A percentile compares a stretch with the other conserved stretches of the same genome.
phyloP scores from a whole-genome alignment of 2,888 invertebrate genomes.

The Poecilus cupreus region DNA sequence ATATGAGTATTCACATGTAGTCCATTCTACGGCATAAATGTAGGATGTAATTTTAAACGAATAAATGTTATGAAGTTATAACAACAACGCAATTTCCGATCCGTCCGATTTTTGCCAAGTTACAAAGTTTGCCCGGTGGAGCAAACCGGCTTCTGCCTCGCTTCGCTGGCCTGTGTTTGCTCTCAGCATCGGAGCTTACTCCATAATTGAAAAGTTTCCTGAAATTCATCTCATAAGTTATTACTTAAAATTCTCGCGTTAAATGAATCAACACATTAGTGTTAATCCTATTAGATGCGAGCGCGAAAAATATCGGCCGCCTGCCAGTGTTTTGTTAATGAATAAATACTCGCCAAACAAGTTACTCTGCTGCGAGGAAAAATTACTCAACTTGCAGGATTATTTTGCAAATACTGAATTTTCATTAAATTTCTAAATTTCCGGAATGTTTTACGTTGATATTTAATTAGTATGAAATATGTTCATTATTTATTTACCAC shows the following conservation, averaged over 20 bases:
- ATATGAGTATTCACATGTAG: too few species aligned
- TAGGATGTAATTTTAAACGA: too few species aligned
- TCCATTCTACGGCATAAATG: too few species aligned
- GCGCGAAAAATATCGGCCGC: conserved; percentile 16
- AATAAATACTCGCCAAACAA: conserved; percentile 49
- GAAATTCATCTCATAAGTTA: conserved; percentile 58
- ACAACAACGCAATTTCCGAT: too few species aligned
- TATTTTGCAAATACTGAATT: background rate
- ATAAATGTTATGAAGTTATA: too few species aligned
- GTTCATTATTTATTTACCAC: too few species aligned
- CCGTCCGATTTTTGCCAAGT: conserved; percentile 49
- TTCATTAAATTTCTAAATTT: background rate
- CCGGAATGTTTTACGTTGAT: too few species aligned
- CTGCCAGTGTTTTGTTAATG: conserved; percentile 42
- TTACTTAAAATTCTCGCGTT: conserved; percentile 56
- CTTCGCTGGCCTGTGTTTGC: background rate
- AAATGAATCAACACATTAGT: conserved; percentile 59
- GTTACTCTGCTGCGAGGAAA: background rate
- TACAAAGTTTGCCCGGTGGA: conserved; percentile 32
- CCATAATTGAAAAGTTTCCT: conserved; percentile 56
- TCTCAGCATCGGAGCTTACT: conserved; percentile 39
- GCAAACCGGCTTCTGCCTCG: background rate
- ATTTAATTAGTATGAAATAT: too few species aligned
- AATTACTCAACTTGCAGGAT: background rate
- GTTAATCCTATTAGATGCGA: conserved; percentile 48